A percentile compares a stretch with the other conserved stretches of the same genome.
Conservation (phyloP, 2,113 vertebrate genomes). For the Cathartes aura region DNA sequence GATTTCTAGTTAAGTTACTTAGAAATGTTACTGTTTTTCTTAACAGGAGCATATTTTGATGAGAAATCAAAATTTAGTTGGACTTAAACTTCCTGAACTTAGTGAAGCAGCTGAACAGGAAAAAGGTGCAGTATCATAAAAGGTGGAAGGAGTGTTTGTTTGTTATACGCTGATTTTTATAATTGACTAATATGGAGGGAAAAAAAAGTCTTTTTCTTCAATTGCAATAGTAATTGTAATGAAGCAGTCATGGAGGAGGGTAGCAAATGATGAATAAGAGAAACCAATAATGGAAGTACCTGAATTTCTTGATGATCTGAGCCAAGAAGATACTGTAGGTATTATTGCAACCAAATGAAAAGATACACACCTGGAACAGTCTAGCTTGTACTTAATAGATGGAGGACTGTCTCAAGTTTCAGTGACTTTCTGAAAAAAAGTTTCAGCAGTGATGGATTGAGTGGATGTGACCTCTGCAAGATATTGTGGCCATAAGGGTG, state of each 20-base stretch:
- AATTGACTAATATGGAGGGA: neutral
- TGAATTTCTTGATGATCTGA: neutral
- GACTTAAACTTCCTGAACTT: conserved; percentile 91
- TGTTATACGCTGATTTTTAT: neutral
- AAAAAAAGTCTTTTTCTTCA: neutral
- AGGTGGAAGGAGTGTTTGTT: neutral
- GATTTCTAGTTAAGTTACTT: neutral
- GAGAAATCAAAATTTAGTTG: conserved; percentile 90
- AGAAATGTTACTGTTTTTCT: conserved; percentile 32
- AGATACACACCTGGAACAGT: neutral
- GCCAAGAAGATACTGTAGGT: neutral
- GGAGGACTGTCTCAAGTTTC: neutral
- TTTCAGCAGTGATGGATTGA: neutral
- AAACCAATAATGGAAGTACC: neutral
- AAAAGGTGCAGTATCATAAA: conserved; percentile 82
- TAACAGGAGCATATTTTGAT: conserved; percentile 93
- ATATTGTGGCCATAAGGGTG: neutral
- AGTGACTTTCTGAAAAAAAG: neutral
- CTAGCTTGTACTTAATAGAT: neutral
- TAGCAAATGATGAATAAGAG: neutral
- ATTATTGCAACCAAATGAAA: neutral
- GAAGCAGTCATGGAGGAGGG: neutral
- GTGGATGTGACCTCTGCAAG: neutral
- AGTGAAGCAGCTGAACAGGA: conserved; percentile 94
- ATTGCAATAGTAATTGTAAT: neutral